Evolutionary conservation across 2,797 vertebrate species (phyloP).

Genomic region (Tauraco hartlaubi): DNA sequence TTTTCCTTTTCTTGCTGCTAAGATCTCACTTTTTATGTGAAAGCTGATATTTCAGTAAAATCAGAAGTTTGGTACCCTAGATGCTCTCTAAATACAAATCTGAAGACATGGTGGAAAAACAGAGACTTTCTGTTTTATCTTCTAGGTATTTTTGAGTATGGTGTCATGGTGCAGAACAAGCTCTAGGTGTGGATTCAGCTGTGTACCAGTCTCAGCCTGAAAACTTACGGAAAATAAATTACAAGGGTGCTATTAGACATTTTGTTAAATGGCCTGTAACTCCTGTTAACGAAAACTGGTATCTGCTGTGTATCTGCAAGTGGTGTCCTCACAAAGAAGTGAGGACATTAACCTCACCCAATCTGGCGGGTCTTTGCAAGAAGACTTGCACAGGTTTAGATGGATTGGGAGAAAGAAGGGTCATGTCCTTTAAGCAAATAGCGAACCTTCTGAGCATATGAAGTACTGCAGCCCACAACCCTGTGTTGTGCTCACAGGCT

Average conservation of each 20-base stretch:
- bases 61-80: not conserved
- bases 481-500: not conserved
- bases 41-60: not conserved
- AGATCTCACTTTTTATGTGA: not conserved
- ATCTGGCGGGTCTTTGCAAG: not conserved
- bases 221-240: not conserved
- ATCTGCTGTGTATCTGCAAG: not conserved
- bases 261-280: not conserved
- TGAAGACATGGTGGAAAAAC: not conserved
- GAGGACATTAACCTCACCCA: not conserved
- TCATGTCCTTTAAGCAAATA: not conserved
- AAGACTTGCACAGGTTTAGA: not conserved
- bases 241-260: not conserved
- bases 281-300: not conserved
- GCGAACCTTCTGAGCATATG: not conserved
- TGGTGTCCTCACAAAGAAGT: not conserved
- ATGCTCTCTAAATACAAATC: not conserved
- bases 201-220: rapidly evolving
- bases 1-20: not conserved
- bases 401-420: not conserved
- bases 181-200: not conserved
- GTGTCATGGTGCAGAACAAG: not conserved
- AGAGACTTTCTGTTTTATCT: not conserved
- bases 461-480: not conserved
- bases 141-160: not conserved